These are phyloP conservation scores for Stenodema calcarata DNA, from an alignment of 2,888 invertebrate species.

Conservation along the genomic window DNA sequence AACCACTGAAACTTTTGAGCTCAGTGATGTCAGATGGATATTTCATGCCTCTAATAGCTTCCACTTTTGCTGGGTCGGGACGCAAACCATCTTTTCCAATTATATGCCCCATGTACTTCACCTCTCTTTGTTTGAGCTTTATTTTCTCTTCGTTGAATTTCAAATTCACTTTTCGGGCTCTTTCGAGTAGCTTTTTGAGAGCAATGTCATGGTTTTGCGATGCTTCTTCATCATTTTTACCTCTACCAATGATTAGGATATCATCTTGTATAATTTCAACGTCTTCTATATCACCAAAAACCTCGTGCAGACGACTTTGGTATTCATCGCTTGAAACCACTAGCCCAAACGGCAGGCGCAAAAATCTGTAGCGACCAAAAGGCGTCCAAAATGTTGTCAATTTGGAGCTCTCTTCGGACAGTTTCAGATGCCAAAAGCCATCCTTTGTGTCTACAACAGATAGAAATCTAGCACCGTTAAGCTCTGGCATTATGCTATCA, in stretches of 20 bases:
- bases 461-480: conserved; percentile 51
- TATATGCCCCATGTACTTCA: background rate
- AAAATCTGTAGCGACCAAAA: too few species aligned
- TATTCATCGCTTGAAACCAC: conserved; percentile 34
- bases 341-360: too few species aligned
- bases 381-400: too few species aligned
- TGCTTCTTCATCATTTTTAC: background rate
- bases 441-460: background rate
- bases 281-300: conserved; percentile 6
- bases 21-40: background rate
- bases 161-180: background rate
- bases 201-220: background rate
- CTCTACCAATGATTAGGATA: background rate
- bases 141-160: conserved; percentile 19
- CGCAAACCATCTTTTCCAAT: background rate
- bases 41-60: background rate
- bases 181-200: background rate
- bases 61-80: background rate
- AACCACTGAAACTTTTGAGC: background rate
- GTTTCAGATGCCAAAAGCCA: too few species aligned
- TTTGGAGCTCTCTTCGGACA: conserved; percentile 46
- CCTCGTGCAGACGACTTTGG: background rate
- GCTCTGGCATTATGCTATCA: conserved; percentile 18
- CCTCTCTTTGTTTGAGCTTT: background rate
- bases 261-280: too few species aligned